A percentile compares a stretch with the other conserved stretches of the same genome.
These are phyloP conservation scores for Drosophila longiperda DNA, from an alignment of 2,888 invertebrate species.

Conservation along the genomic window DNA sequence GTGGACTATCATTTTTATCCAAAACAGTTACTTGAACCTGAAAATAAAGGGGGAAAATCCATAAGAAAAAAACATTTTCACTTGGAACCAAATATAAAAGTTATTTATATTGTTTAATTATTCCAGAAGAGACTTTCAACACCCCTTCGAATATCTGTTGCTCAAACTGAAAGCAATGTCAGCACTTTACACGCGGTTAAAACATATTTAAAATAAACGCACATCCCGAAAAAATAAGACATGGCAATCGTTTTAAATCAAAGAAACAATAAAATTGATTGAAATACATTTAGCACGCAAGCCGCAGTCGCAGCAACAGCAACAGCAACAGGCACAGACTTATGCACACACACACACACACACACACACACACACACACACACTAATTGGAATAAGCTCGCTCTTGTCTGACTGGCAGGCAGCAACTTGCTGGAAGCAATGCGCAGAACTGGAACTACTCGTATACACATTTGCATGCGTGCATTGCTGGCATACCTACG, in stretches of 20 bases:
- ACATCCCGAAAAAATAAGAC: constrained; percentile 56
- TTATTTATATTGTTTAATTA: constrained; percentile 2
- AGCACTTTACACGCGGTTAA: constrained; percentile 17
- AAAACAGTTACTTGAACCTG: constrained; percentile 94
- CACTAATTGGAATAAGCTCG: background rate
- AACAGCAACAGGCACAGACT: constrained; percentile 1
- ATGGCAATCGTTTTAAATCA: constrained; percentile 79
- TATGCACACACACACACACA: background rate
- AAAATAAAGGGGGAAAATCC: constrained; percentile 75
- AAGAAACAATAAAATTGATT: constrained; percentile 74
- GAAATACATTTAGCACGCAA: constrained; percentile 77
- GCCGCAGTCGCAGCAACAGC: constrained; percentile 26
- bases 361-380: background rate
- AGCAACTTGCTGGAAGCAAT: constrained; percentile 15
- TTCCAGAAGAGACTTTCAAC: background rate
- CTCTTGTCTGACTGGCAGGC: background rate
- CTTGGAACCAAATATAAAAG: background rate
- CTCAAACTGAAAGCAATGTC: constrained; percentile 8
- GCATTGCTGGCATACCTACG: constrained; percentile 84
- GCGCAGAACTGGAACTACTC: constrained; percentile 60
- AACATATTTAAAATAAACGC: constrained; percentile 51
- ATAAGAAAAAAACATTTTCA: background rate
- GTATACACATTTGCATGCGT: constrained; percentile 79
- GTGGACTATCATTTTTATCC: constrained; percentile 98
- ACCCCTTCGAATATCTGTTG: background rate